These are phyloP conservation scores for Serrognathus titanus DNA, from an alignment of 2,888 invertebrate genomes.

Conservation along the genomic window DNA sequence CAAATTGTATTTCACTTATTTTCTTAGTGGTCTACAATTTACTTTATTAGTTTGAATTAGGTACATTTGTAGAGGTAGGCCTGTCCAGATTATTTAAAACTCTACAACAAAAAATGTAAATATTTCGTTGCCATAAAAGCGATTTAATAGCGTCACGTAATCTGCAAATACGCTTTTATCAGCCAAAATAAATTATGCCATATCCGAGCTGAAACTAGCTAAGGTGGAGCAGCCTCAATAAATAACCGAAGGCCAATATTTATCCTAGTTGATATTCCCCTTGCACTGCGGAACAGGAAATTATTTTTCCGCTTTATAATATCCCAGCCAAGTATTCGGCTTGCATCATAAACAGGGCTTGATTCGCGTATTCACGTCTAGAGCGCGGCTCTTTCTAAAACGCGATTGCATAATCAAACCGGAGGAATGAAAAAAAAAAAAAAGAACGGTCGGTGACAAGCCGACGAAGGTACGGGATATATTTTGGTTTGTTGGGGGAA, in stretches of 20 bases:
- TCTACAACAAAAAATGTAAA: too few species aligned
- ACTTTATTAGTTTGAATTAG: too few species aligned
- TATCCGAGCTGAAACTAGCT: slow-evolving; percentile 15
- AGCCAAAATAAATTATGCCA: neutral
- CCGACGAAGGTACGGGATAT: too few species aligned
- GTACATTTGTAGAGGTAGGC: too few species aligned
- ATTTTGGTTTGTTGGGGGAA: too few species aligned
- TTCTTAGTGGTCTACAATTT: too few species aligned
- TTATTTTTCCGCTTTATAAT: slow-evolving; percentile 42
- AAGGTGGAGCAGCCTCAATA: slow-evolving; percentile 29
- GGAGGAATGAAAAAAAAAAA: too few species aligned
- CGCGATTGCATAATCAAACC: too few species aligned
- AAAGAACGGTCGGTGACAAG: too few species aligned
- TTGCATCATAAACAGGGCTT: slow-evolving; percentile 37
- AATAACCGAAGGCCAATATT: slow-evolving; percentile 36
- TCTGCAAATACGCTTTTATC: neutral
- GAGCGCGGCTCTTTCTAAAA: slow-evolving; percentile 4
- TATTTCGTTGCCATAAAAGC: too few species aligned
- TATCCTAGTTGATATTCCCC: slow-evolving; percentile 40
- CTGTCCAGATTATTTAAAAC: too few species aligned
- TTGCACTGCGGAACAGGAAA: slow-evolving; percentile 36
- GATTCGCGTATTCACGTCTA: slow-evolving; percentile 31
- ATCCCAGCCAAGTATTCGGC: slow-evolving; percentile 34
- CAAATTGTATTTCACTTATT: too few species aligned
- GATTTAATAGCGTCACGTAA: neutral